These are phyloP conservation scores for Serripes groenlandicus DNA, from an alignment of 2,888 invertebrate genomes.

Conservation along the genomic window DNA sequence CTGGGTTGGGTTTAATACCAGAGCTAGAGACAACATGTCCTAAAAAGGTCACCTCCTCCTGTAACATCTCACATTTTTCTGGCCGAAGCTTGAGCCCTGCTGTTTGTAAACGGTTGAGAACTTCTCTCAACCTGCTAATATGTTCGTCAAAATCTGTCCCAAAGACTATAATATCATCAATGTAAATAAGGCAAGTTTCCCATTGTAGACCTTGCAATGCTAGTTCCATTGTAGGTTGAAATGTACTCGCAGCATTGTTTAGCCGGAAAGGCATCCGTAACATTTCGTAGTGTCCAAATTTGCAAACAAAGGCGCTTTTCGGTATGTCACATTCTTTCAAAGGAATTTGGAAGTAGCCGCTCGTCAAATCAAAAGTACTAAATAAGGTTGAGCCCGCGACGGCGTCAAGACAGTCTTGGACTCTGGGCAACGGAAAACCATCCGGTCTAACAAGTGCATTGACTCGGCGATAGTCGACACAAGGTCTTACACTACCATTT, in stretches of 20 bases:
- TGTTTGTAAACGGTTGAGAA: constrained; percentile 29
- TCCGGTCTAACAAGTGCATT: constrained; percentile 16
- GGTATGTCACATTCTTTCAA: constrained; percentile 25
- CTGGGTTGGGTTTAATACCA: constrained; percentile 18
- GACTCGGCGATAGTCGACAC: constrained; percentile 13
- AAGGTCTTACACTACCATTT: constrained; percentile 1
- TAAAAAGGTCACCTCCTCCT: constrained; percentile 47
- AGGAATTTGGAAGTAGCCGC: constrained; percentile 34
- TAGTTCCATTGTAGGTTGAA: constrained; percentile 34
- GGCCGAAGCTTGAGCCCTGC: constrained; percentile 45
- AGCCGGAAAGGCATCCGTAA: constrained; percentile 8
- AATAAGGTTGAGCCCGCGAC: constrained; percentile 3
- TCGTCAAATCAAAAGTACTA: constrained; percentile 10
- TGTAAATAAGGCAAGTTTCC: constrained; percentile 52
- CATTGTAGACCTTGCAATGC: constrained; percentile 47
- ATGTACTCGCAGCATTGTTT: constrained; percentile 8
- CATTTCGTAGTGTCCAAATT: constrained; percentile 19
- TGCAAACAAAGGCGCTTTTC: constrained; percentile 9
- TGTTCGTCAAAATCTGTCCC: constrained; percentile 41
- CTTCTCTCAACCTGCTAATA: constrained; percentile 32
- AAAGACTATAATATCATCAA: constrained; percentile 53
- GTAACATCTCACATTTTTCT: constrained; percentile 52
- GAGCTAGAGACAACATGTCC: constrained; percentile 33
- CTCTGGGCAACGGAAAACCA: constrained; percentile 12
- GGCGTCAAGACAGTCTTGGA: constrained; percentile 18